phyloP scores from a whole-genome alignment of 2,797 vertebrate genomes.

The Sebastiscus albofasciatus region DNA sequence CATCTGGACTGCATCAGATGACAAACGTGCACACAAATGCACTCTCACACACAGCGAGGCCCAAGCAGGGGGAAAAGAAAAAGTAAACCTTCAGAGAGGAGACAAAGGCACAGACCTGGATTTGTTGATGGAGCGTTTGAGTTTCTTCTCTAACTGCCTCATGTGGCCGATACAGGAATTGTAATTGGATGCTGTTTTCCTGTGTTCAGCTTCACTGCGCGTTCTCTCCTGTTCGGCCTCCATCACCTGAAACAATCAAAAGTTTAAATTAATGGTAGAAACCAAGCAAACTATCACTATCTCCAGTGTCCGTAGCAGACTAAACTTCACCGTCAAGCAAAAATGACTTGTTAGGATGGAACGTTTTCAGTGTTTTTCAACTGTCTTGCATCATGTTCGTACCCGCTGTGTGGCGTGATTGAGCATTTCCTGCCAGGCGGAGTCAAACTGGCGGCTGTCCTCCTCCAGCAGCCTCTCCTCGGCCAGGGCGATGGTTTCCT shows the following conservation, averaged over 20 bases:
- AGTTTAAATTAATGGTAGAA: neutral
- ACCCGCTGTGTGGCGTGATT: slow-evolving; percentile 98
- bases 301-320: neutral
- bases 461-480: slow-evolving; percentile 96
- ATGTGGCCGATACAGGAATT: slow-evolving; percentile 92
- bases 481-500: slow-evolving; percentile 95
- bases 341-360: neutral
- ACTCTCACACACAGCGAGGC: slow-evolving; percentile 19
- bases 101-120: slow-evolving; percentile 86
- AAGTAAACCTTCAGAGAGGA: neutral
- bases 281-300: neutral
- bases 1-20: slow-evolving; percentile 77
- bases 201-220: slow-evolving; percentile 91
- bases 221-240: slow-evolving; percentile 95
- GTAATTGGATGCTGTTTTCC: slow-evolving; percentile 92
- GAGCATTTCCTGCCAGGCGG: slow-evolving; percentile 99
- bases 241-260: slow-evolving; percentile 88
- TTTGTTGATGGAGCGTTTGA: slow-evolving; percentile 96
- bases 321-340: neutral
- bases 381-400: slow-evolving; percentile 14
- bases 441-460: slow-evolving; percentile 97
- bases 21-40: slow-evolving; percentile 5
- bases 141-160: slow-evolving; percentile 96
- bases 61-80: neutral
- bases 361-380: neutral